These are phyloP conservation scores for Leucoraja ocellata DNA, from an alignment of 2,797 vertebrate genomes.

Conservation along the genomic window DNA sequence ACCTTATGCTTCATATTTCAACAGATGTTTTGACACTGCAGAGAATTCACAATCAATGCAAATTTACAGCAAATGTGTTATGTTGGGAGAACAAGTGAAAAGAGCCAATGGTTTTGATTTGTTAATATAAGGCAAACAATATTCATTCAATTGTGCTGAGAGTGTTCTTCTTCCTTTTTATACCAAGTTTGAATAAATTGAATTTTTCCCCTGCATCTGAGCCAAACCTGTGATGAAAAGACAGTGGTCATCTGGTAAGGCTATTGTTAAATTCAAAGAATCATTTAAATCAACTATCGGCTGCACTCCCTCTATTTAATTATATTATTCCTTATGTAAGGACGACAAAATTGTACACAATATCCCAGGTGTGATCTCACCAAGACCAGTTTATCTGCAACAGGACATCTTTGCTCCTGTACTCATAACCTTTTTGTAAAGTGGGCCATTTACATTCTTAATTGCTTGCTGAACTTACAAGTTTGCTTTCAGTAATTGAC, in stretches of 20 bases:
- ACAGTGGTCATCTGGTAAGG: not conserved
- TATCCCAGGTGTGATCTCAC: no score
- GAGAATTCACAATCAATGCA: not conserved
- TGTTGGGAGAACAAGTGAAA: not conserved
- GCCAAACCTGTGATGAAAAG: not conserved
- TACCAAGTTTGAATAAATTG: constrained; percentile 5
- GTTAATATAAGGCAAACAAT: not conserved
- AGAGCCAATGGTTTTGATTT: not conserved
- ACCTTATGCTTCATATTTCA: not conserved
- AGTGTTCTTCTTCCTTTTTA: not conserved
- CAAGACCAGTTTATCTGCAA: no score
- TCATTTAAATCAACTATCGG: not conserved
- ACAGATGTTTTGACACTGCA: not conserved
- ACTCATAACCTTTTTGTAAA: no score
- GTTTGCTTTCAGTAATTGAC: no score
- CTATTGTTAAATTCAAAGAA: not conserved
- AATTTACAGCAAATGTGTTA: not conserved
- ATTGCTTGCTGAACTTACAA: no score
- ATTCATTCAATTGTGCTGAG: not conserved
- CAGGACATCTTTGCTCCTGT: no score
- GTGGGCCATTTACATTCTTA: no score
- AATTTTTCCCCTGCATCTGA: not conserved
- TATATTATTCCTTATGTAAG: no score
- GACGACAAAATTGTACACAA: no score
- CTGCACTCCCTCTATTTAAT: no score